These are phyloP conservation scores for Equus quagga DNA, from an alignment of 2,113 vertebrate genomes.

Conservation along the genomic window DNA sequence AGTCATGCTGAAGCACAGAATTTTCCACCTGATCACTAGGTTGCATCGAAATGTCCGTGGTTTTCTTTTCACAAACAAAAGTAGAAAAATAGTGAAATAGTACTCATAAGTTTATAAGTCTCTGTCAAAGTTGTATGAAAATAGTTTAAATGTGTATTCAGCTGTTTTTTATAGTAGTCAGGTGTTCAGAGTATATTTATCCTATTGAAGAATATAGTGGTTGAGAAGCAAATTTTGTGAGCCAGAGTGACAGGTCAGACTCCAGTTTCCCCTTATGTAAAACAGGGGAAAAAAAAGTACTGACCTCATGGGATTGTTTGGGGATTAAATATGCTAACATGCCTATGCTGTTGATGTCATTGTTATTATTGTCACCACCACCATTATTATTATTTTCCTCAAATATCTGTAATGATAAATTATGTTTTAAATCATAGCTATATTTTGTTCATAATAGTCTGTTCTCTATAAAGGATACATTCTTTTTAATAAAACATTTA, in stretches of 20 bases:
- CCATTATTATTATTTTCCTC: conserved; percentile 21
- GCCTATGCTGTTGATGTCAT: neutral
- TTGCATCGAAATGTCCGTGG: neutral
- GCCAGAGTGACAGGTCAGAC: neutral
- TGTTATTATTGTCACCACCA: neutral
- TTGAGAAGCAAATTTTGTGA: neutral
- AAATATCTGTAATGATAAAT: conserved; percentile 23
- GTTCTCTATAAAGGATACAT: conserved; percentile 33
- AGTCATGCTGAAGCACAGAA: neutral
- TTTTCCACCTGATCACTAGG: neutral
- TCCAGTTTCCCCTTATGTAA: neutral
- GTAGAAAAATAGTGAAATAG: neutral
- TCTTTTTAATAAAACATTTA: conserved; percentile 74
- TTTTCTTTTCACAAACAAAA: neutral
- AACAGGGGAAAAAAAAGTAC: neutral
- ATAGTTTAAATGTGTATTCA: neutral
- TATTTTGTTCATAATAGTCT: conserved; percentile 35
- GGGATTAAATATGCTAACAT: neutral
- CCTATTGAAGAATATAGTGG: neutral
- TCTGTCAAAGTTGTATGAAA: neutral
- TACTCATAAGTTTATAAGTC: neutral
- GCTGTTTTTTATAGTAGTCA: neutral
- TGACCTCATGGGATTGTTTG: neutral
- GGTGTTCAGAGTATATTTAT: neutral
- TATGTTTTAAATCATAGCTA: conserved; percentile 6